Percentiles rank a stretch among this genome's conserved stretches.
phyloP scores from a whole-genome alignment of 2,797 vertebrate genomes.

The Tarsius wallacei region DNA sequence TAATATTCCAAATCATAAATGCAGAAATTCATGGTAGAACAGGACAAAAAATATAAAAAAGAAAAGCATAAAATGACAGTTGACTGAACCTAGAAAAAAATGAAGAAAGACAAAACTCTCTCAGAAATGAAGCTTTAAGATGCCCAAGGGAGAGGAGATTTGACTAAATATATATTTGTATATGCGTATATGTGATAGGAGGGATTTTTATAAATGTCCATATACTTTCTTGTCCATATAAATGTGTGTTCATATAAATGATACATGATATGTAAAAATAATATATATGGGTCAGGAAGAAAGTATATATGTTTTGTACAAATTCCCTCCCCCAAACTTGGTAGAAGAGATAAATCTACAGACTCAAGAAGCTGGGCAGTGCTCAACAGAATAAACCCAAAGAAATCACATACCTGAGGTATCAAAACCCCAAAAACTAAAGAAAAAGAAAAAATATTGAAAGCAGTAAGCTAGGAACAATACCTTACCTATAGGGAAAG shows the following conservation, averaged over 20 bases:
- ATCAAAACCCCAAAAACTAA: conserved; percentile 44
- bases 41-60: neutral
- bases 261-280: neutral
- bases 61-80: neutral
- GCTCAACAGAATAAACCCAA: neutral
- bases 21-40: neutral
- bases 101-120: neutral
- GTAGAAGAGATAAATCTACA: neutral
- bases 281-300: neutral
- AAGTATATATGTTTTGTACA: neutral
- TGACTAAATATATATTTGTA: neutral
- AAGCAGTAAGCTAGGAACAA: neutral
- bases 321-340: neutral
- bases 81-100: conserved; percentile 16
- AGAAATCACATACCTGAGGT: neutral
- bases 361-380: neutral
- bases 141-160: neutral
- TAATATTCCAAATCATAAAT: neutral
- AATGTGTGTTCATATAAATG: neutral
- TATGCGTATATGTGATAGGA: too few relatives aligned
- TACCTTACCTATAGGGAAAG: neutral
- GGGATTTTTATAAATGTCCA: neutral
- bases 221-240: neutral
- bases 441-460: conserved; percentile 36
- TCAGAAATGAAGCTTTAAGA: neutral